Evolutionary conservation across 2,888 invertebrate genomes (phyloP), one percentile per base, ranked within the genome.

Genomic region (Enchytraeus crypticus): DNA sequence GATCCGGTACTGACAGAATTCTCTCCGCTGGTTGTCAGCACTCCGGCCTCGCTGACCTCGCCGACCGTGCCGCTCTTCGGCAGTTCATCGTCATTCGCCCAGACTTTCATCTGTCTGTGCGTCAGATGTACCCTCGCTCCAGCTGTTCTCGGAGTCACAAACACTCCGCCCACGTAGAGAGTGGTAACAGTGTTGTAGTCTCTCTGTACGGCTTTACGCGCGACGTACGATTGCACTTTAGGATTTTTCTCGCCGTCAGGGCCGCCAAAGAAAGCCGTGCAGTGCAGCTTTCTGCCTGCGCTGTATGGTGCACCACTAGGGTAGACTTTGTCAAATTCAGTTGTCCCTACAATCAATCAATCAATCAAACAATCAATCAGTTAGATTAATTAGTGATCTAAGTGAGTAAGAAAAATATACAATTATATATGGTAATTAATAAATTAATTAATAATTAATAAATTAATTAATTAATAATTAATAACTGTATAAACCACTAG

Each of bases 231-330:
- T 14, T 14, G 26, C 21, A 43, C 49, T 8, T 29, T 46, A 14
- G 5, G 29, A 26, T 29, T 11, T 5, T 26, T 43, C 2, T 51
- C 51, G 2, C 26, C n/a, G 18, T 47, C 43, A 11, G 1, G 3
- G 5, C 51, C 57, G 2, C 38, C n/a, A 53, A 43, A 66, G 57
- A 54, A 66, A 23, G 66, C 53, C 3, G 66, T 66, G 32, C 66
- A 66, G 53, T 66, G 65, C 3, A 66, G 51, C 14, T 30, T 3
- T 3, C 27, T 29, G 14, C 32, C n/a, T 21, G n/a, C n/a, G n/a
- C n/a, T n/a, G n/a, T n/a, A n/a, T n/a, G n/a, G n/a, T n/a, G n/a
- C n/a, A n/a, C n/a, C n/a, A n/a, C n/a, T n/a, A n/a, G n/a, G n/a
- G n/a, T n/a, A n/a, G n/a, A n/a, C n/a, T n/a, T n/a, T n/a, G n/a